Percentiles rank a stretch among this genome's conserved stretches.
phyloP scores from a whole-genome alignment of 2,888 invertebrate species.

The Diaphora mendica region DNA sequence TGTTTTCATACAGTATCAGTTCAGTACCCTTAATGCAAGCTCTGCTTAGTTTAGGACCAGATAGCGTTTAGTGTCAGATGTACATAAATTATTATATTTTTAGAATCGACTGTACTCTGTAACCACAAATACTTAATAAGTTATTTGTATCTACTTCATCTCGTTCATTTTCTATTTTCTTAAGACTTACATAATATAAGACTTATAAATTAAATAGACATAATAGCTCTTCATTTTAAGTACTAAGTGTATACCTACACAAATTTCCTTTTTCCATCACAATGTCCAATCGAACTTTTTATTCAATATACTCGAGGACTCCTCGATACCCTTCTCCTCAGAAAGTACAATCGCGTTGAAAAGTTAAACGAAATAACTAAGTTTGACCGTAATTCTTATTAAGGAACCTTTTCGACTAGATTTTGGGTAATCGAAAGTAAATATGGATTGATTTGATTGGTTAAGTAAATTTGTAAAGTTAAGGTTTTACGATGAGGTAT shows the following conservation, averaged over 20 bases:
- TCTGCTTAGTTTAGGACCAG: too few species aligned
- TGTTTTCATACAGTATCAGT: too few species aligned
- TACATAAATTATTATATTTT: too few species aligned
- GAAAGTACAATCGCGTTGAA: slow-evolving; percentile 17
- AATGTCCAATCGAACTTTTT: slow-evolving; percentile 12
- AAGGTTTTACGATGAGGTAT: slow-evolving; percentile 1
- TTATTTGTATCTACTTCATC: too few species aligned
- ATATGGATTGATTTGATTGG: slow-evolving; percentile 20
- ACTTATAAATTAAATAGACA: neutral
- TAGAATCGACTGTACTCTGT: too few species aligned
- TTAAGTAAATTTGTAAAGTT: slow-evolving; percentile 8
- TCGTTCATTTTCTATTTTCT: too few species aligned
- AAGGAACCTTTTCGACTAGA: neutral
- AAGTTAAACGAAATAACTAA: slow-evolving; percentile 19
- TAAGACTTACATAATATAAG: too few species aligned
- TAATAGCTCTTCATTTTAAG: neutral
- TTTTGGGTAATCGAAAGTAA: slow-evolving; percentile 14
- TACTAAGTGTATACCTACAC: neutral
- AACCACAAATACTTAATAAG: too few species aligned
- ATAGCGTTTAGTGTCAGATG: too few species aligned
- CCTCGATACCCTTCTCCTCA: slow-evolving; percentile 14
- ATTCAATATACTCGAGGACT: slow-evolving; percentile 22
- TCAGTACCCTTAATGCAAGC: too few species aligned
- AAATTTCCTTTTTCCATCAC: slow-evolving; percentile 7
- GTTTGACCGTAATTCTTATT: slow-evolving; percentile 13